Percentiles rank a stretch among this genome's conserved stretches.
phyloP scores from a whole-genome alignment of 2,888 invertebrate species.

The Smittia aterrima region DNA sequence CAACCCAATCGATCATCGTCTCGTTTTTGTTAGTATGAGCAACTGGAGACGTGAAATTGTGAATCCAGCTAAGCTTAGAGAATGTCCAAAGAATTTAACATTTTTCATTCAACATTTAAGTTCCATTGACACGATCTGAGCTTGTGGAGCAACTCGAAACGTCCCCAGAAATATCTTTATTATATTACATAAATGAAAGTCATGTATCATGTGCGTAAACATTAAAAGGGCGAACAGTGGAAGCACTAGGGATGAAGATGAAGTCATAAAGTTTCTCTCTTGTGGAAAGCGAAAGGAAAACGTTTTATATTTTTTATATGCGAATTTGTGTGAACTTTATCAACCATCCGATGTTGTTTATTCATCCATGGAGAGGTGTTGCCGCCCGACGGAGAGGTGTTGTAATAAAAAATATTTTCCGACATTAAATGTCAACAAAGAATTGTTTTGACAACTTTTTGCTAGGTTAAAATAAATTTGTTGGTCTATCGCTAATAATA shows the following conservation, averaged over 20 bases:
- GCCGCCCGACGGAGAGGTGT: neutral
- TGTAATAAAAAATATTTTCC: neutral
- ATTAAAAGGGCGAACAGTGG: neutral
- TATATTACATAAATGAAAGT: slow-evolving; percentile 9
- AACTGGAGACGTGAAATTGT: too few relatives aligned
- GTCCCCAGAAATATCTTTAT: neutral
- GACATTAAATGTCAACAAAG: slow-evolving; percentile 19
- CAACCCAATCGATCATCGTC: neutral
- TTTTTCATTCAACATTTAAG: neutral
- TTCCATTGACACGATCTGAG: neutral
- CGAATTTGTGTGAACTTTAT: neutral
- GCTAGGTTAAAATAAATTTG: too few relatives aligned
- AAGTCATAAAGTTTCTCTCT: slow-evolving; percentile 13
- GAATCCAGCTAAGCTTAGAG: too few relatives aligned
- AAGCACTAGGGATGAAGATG: neutral
- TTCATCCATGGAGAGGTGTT: neutral
- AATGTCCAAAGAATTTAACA: neutral
- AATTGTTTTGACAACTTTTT: slow-evolving; percentile 15
- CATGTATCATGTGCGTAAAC: slow-evolving; percentile 13
- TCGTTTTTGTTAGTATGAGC: too few relatives aligned
- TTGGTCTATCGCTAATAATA: too few relatives aligned
- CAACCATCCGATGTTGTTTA: neutral
- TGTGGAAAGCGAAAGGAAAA: neutral
- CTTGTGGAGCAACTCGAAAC: neutral
- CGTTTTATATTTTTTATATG: neutral